Evolutionary conservation across 1,140 invertebrate genomes (phyloP).

Genomic region (Globodera rostochiensis): DNA sequence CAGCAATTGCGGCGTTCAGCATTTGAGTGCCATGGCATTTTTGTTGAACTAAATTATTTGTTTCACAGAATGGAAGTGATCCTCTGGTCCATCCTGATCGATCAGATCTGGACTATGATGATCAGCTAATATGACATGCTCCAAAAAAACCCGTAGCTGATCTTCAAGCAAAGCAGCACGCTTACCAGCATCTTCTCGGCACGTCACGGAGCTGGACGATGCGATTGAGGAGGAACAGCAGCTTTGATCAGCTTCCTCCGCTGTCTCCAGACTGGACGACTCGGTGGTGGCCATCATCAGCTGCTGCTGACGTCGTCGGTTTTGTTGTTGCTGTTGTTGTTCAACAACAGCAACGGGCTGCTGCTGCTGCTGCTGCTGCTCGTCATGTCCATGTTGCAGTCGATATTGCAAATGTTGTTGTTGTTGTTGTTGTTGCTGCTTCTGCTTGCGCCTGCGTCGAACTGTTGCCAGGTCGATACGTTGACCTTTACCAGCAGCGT

Average conservation of each 20-base stretch:
- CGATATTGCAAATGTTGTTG: background rate
- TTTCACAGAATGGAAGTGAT: too few relatives aligned
- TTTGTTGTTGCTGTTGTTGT: background rate
- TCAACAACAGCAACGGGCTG: background rate
- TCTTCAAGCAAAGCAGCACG: too few relatives aligned
- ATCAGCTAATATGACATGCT: too few relatives aligned
- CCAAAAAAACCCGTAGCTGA: too few relatives aligned
- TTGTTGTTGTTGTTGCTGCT: background rate
- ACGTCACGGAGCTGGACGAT: conserved; percentile 2
- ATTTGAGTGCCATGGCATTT: background rate
- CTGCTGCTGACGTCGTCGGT: background rate
- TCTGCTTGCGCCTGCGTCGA: background rate
- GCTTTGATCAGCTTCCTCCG: conserved; percentile 8
- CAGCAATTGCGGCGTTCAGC: background rate
- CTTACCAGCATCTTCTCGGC: background rate
- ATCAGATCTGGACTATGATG: too few relatives aligned
- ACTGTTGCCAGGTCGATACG: background rate
- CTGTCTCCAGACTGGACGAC: background rate
- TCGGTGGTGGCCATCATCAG: background rate
- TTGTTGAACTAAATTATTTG: too few relatives aligned
- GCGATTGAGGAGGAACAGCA: conserved; percentile 2
- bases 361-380: too few relatives aligned
- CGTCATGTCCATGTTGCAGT: background rate
- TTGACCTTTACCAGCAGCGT: background rate
- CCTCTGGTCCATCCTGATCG: too few relatives aligned